Evolutionary conservation across 2,888 invertebrate species (phyloP).

Genomic region (Orthonychiurus folsomi): DNA sequence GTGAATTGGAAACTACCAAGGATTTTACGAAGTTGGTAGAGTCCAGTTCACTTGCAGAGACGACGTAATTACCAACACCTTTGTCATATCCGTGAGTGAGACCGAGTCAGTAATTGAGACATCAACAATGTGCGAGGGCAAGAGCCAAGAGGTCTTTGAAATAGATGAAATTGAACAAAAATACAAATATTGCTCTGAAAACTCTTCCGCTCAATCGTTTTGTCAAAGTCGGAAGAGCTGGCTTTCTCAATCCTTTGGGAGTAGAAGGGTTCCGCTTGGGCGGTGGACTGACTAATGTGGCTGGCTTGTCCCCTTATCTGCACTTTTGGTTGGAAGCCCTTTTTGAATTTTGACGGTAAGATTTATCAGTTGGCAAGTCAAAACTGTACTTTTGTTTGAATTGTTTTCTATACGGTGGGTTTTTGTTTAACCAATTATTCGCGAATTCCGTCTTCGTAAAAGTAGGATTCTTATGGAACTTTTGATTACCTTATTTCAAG

Average conservation of each 20-base stretch:
- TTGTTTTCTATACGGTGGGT: too few species aligned
- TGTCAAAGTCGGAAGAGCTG: neutral
- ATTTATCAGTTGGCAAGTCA: too few species aligned
- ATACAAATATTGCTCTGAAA: neutral
- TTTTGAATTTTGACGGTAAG: constrained; percentile 5
- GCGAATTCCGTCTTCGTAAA: constrained; percentile 2
- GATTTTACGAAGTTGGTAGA: too few species aligned
- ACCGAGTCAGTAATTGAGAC: neutral
- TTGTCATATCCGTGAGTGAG: neutral
- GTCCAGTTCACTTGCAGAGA: too few species aligned
- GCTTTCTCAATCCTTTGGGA: neutral
- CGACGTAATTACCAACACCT: neutral
- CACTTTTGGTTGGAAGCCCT: constrained; percentile 9
- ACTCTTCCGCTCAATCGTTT: neutral
- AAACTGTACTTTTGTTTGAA: too few species aligned
- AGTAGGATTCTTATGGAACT: neutral
- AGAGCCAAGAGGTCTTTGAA: neutral
- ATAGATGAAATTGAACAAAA: neutral
- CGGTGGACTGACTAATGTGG: neutral
- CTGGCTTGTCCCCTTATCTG: neutral
- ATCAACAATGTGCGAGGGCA: neutral
- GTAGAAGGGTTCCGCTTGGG: neutral
- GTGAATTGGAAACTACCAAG: too few species aligned
- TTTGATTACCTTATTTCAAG: neutral
- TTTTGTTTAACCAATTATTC: too few species aligned